Conservation (phyloP, 2,888 invertebrate species). For the Oxycera nigricornis region DNA sequence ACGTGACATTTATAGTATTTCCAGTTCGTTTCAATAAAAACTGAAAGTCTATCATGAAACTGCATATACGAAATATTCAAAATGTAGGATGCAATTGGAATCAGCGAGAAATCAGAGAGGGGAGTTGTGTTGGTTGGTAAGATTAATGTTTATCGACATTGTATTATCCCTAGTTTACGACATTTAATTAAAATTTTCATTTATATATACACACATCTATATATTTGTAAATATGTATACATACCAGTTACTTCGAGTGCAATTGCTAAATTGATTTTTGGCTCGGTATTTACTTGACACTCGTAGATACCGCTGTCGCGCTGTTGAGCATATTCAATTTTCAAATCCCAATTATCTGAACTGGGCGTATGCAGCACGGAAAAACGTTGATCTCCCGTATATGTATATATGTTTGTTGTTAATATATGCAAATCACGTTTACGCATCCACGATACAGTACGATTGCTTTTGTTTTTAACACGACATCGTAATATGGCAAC, state of each 20-base stretch:
- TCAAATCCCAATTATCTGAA: constrained; percentile 86
- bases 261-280: constrained; percentile 86
- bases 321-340: constrained; percentile 83
- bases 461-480: constrained; percentile 85
- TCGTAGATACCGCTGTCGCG: constrained; percentile 86
- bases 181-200: neutral
- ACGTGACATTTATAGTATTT: too few species aligned
- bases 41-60: too few species aligned
- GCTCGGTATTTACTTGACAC: constrained; percentile 89
- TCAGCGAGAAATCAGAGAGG: too few species aligned
- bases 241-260: constrained; percentile 65
- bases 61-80: too few species aligned
- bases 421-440: constrained; percentile 75
- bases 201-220: neutral
- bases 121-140: too few species aligned
- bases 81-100: too few species aligned
- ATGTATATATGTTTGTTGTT: constrained; percentile 83
- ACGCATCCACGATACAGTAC: constrained; percentile 70
- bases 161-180: neutral
- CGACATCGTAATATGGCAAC: constrained; percentile 80
- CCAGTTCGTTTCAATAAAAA: too few species aligned
- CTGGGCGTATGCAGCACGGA: constrained; percentile 83
- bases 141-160: too few species aligned
- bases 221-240: too few species aligned
- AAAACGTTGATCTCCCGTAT: constrained; percentile 87